Base-by-base conservation (phyloP, 2,113 vertebrate species). In the Bubo bubo region DNA sequence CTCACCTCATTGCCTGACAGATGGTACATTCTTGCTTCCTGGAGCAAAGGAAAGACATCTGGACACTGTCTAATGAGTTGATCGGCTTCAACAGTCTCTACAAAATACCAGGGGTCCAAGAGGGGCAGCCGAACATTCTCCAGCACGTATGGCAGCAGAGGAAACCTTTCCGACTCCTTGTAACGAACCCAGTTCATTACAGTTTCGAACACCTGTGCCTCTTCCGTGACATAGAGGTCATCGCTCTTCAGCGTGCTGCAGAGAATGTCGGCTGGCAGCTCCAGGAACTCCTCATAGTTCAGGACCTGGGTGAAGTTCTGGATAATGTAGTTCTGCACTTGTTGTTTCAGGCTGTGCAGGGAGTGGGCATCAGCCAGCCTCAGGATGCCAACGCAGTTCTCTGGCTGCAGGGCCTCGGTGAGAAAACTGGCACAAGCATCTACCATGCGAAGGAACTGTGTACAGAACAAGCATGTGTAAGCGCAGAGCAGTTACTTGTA, bases 71-170 rank as follows among this genome's bases (percentile, higher is more conserved):
- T 98, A 91, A 99, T 99, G 82, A 99, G 97, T 66, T 98, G 97
- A 56, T 99, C 98, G 0, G 99, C 98, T 97, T 99, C 99, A 64
- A 99, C 99, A 24, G 96, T 99, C 72, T 99, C 99, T 79, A 99
- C 99, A 12, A 99, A 99, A 96, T 99, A 99, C 94, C 99, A 99
- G 0, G 99, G 99, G 93, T 99, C 99, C 97, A 99, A 80, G 79
- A 99, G 97, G 0, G 99, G 99, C 88, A 99, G 95, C 1, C 99
- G 98, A 58, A 99, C 98, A 0, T 98, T 97, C 79, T 98, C 97
- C 6, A 99, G 98, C 88, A 99, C 60, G 0, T 92, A 96, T 0
- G 98, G 98, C 66, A 99, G 97, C 37, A 98, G 92, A 7, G 98
- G 97, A 66, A 95, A 71, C 24, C 99, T 98, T n/a, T 99, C 98